phyloP scores from a whole-genome alignment of 2,888 invertebrate species.

The Conomelus anceps region DNA sequence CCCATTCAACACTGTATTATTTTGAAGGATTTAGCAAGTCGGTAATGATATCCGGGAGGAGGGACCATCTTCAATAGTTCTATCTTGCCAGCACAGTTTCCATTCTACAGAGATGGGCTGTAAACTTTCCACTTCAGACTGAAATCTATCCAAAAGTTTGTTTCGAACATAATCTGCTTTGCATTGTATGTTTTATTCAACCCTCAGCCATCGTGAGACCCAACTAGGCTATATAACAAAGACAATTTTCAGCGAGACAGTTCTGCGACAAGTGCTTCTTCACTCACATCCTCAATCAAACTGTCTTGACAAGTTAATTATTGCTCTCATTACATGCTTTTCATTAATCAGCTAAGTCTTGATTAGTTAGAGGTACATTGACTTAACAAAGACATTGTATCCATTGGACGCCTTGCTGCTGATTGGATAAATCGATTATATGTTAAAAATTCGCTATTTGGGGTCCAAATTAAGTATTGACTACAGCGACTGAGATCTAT shows the following conservation, averaged over 20 bases:
- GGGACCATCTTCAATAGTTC: background rate
- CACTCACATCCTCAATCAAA: background rate
- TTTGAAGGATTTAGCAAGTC: background rate
- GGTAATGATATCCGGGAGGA: background rate
- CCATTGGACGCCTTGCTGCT: too few species aligned
- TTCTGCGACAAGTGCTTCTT: background rate
- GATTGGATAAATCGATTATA: too few species aligned
- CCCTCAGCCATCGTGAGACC: background rate
- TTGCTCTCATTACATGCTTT: background rate
- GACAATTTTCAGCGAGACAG: background rate
- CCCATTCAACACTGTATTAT: background rate
- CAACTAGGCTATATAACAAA: too few species aligned
- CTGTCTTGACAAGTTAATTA: background rate
- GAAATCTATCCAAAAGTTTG: background rate
- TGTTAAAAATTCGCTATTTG: too few species aligned
- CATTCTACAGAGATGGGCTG: background rate
- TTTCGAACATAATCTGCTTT: background rate
- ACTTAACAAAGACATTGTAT: too few species aligned
- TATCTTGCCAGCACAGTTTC: background rate
- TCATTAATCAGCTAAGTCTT: background rate
- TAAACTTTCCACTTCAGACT: background rate
- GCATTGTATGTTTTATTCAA: background rate
- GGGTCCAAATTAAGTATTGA: too few species aligned
- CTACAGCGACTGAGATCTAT: too few species aligned
- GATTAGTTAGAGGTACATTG: too few species aligned